Evolutionary conservation across 2,888 invertebrate species (phyloP).

Genomic region (Apantesis nais): DNA sequence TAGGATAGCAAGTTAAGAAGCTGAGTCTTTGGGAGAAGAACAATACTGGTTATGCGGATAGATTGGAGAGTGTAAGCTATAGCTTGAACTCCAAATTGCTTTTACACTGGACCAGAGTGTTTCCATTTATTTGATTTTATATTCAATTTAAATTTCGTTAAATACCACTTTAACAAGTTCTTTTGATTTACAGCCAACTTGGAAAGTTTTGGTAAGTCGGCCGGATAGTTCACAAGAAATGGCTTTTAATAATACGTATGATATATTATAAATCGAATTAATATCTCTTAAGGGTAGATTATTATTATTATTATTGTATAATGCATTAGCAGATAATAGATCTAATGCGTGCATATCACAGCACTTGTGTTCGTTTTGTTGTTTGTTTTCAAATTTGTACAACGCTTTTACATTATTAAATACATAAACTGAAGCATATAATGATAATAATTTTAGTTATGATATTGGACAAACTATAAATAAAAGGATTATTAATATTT

Average conservation of each 20-base stretch:
- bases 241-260: neutral
- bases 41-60: neutral
- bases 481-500: neutral
- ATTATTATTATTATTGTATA: neutral
- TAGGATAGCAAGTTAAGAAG: neutral
- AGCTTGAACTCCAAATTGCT: neutral
- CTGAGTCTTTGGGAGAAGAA: neutral
- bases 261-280: neutral
- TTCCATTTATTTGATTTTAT: neutral
- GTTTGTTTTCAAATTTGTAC: neutral
- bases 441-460: neutral
- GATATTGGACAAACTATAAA: neutral
- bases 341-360: too few relatives aligned
- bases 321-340: too few relatives aligned
- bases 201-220: conserved; percentile 86
- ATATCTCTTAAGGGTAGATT: neutral
- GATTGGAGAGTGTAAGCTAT: neutral
- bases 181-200: conserved; percentile 86
- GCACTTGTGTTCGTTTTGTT: too few relatives aligned
- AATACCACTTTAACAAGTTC: conserved; percentile 7
- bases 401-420: neutral
- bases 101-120: too few relatives aligned
- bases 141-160: neutral
- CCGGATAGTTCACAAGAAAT: neutral
- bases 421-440: neutral